Evolutionary conservation across 1,140 invertebrate genomes (phyloP), one percentile per base, ranked within the genome.

Genomic region (Sycophaga agraensis): DNA sequence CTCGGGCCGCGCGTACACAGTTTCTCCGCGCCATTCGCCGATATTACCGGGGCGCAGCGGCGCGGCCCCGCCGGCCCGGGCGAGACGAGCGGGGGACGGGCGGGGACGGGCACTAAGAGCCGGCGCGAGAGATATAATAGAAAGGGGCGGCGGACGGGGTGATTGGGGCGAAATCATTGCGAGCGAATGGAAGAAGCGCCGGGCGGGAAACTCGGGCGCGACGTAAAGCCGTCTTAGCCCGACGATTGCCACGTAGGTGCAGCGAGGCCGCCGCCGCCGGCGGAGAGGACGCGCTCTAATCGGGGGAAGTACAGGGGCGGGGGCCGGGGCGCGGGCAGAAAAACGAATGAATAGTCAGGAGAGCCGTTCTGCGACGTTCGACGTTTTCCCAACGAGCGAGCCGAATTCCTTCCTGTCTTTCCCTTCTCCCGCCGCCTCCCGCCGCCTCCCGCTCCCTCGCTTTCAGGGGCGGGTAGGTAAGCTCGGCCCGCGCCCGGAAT

Each of bases 131-230:
- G 16, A 19, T 50, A n/a, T n/a, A n/a, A n/a, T n/a, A n/a, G n/a
- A n/a, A n/a, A n/a, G 58, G 54, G 64, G 60, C 26, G 39, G 9
- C 19, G 22, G 66, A 59, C n/a, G n/a, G 68, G 68, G 69, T 77
- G 77, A 79, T 79, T 78, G 78, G 75, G 73, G 79, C 73, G 70
- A 78, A 80, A 80, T 80, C 77, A 80, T 79, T 76, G 76, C 76
- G 64, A 73, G 70, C 28, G 66, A 76, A 77, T 72, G 69, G 75
- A 78, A 73, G 76, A 76, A 74, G 68, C 76, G 70, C 69, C 69
- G 70, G 73, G n/a, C n/a, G 21, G 77, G 77, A 48, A 78, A 78
- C 77, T 80, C 74, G 76, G n/a, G n/a, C 77, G 78, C 77, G 72
- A 79, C 73, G 70, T 75, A 72, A 73, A 73, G 71, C 69, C 72